Base-by-base conservation (phyloP, 2,797 vertebrate species). In the Coracias cyanogaster region DNA sequence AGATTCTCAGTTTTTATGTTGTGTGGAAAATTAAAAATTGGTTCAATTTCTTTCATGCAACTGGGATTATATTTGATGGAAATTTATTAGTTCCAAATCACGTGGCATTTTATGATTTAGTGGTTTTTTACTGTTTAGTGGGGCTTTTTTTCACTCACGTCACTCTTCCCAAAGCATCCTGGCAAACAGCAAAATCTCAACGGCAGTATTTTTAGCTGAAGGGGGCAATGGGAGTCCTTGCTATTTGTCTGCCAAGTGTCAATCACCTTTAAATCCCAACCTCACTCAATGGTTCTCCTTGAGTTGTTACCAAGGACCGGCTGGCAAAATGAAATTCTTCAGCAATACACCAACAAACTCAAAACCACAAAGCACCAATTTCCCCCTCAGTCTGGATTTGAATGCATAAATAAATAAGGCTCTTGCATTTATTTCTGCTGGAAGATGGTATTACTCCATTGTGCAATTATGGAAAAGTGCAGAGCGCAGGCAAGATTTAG, bases 251-350 rank as follows among this genome's bases (percentile, higher is more conserved):
- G 64, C 67, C 39, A 70, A 86, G 55, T 85, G 88, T 61, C 88
- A 82, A 80, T 94, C 86, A 92, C 86, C 61, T 85, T 71, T 65
- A 92, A 95, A 82, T 61, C 74, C 90, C 84, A 86, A 86, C 65
- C 67, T 74, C 71, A 65, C 71, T 91, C 37, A 4, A 70, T 0
- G 2, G 77, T 45, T 96, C 93, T 94, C 86, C 93, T 76, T 93
- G 83, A 89, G 84, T 31, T 90, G 79, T 83, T 82, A 90, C 89
- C 94, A 73, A 91, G 80, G 66, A 93, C 6, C 16, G 72, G 29
- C 45, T 76, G 82, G 93, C 45, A 94, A 93, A 94, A 94, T 24
- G 60, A 92, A 94, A 93, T 92, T 93, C 86, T 69, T 71, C 86
- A 91, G 84, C 65, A 90, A 93, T 35, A 74, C 67, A 82, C 1